Evolutionary conservation across 2,113 vertebrate genomes (phyloP).

Genomic region (Nicator chloris): DNA sequence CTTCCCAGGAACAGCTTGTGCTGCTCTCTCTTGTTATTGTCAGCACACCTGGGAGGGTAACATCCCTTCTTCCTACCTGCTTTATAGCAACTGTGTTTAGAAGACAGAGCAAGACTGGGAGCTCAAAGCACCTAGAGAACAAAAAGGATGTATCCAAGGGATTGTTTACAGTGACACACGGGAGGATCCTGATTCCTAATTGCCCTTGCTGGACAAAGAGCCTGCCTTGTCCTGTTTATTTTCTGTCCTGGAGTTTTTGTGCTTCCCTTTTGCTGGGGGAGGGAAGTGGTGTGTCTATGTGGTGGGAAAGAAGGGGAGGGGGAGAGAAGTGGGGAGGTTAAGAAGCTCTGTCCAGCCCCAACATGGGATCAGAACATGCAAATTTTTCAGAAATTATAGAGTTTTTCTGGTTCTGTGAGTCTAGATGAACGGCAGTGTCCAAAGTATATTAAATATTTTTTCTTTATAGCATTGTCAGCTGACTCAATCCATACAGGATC

Average conservation of each 20-base stretch:
- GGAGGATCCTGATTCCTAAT: not conserved
- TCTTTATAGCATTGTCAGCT: not conserved
- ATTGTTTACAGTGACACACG: not conserved
- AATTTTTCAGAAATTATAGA: not conserved
- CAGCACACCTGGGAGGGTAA: not conserved
- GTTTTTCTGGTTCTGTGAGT: not conserved
- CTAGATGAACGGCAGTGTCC: not conserved
- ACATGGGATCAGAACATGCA: not conserved
- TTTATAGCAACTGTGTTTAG: not conserved
- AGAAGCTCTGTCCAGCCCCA: accelerated
- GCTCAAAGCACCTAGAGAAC: not conserved
- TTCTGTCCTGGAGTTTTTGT: not conserved
- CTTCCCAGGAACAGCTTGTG: not conserved
- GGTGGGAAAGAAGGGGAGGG: not conserved
- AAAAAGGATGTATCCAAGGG: not conserved
- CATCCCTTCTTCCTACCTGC: not conserved
- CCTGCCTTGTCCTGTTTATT: not conserved
- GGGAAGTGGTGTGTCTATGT: not conserved
- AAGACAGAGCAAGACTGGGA: not conserved
- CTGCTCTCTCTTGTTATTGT: not conserved
- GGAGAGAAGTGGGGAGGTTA: not conserved
- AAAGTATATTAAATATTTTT: not conserved
- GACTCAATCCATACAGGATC: not conserved
- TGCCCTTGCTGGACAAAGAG: not conserved
- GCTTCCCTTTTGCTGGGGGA: not conserved